Percentiles rank a stretch among this genome's conserved stretches.
These are phyloP conservation scores for Ceriagrion tenellum DNA, from an alignment of 2,888 invertebrate species.

Conservation along the genomic window DNA sequence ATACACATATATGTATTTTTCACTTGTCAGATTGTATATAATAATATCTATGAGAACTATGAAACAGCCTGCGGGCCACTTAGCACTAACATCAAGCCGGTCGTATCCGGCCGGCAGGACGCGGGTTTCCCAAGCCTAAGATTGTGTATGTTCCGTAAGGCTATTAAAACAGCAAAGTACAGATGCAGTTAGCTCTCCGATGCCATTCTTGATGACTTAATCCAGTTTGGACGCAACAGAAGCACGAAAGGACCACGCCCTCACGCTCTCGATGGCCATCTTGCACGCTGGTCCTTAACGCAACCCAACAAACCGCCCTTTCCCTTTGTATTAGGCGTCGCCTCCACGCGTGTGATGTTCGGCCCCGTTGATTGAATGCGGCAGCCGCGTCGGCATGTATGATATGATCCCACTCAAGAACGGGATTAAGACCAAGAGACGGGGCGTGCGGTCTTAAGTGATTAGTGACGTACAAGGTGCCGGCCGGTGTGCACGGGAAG, in stretches of 20 bases:
- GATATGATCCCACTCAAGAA: slow-evolving; percentile 10
- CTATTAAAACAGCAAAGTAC: not conserved
- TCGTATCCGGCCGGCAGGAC: too few species aligned
- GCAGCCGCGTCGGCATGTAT: not conserved
- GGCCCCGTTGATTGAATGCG: not conserved
- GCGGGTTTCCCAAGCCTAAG: too few species aligned
- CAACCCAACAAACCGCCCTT: too few species aligned
- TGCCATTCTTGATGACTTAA: not conserved
- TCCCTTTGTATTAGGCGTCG: not conserved
- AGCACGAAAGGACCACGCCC: not conserved
- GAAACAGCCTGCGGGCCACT: too few species aligned
- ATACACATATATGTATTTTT: too few species aligned
- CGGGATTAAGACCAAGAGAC: not conserved
- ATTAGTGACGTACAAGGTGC: slow-evolving; percentile 20
- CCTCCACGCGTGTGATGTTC: not conserved
- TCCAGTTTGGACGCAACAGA: not conserved
- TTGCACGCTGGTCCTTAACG: not conserved
- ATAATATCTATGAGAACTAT: too few species aligned
- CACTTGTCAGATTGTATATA: too few species aligned
- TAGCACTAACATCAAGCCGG: too few species aligned
- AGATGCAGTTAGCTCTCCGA: not conserved
- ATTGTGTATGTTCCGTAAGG: too few species aligned
- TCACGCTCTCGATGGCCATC: not conserved
- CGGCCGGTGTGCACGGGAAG: not conserved
- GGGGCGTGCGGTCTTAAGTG: not conserved